Evolutionary conservation across 2,888 invertebrate species (phyloP).

Genomic region (Himalopsyche japonica): DNA sequence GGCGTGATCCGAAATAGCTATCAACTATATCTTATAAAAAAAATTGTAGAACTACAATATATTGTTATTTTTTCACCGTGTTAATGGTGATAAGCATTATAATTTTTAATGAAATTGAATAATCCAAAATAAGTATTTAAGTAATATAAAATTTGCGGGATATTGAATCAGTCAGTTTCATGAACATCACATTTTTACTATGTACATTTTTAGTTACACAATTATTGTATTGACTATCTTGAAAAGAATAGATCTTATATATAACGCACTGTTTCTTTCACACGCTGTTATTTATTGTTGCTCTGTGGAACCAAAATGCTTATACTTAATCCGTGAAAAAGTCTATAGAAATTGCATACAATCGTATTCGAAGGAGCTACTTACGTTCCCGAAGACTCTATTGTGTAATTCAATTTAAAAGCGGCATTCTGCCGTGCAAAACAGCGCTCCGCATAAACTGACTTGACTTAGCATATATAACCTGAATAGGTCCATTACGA

Average conservation of each 20-base stretch:
- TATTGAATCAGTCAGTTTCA: no score
- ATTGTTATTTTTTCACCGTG: no score
- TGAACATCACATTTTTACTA: no score
- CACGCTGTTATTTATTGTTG: not conserved
- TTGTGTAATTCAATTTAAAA: conserved; percentile 19
- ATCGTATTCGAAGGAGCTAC: not conserved
- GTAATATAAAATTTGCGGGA: no score
- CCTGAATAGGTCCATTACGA: conserved; percentile 19
- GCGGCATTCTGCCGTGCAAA: conserved; percentile 4
- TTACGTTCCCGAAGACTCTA: not conserved
- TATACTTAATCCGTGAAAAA: not conserved
- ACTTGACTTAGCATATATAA: conserved; percentile 12
- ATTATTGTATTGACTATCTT: no score
- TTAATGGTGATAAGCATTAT: no score
- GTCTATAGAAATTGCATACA: not conserved
- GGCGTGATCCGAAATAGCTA: no score
- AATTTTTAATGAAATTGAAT: no score
- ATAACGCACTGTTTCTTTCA: not conserved
- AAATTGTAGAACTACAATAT: no score
- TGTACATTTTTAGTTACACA: no score
- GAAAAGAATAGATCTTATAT: not conserved
- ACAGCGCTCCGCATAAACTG: not conserved
- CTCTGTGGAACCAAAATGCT: not conserved
- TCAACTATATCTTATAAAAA: no score
- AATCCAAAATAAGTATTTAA: no score